Conservation (phyloP, 2,888 invertebrate genomes). For the Bimastos eiseni region DNA sequence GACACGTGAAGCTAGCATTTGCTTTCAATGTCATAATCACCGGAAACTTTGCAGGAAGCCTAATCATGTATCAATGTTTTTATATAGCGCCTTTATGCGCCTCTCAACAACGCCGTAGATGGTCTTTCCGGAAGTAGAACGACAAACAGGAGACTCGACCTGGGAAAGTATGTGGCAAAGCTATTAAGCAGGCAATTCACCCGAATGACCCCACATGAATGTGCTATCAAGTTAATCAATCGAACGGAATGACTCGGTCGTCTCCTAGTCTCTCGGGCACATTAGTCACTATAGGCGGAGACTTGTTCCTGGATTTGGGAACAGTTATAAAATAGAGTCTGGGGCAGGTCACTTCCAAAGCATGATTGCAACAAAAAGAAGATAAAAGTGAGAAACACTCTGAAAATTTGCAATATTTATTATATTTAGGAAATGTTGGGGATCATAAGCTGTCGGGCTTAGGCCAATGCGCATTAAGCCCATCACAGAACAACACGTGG, state of each 20-base stretch:
- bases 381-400: no score
- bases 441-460: no score
- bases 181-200: not conserved
- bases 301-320: no score
- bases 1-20: not conserved
- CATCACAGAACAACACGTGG: no score
- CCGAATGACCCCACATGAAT: not conserved
- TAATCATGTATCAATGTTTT: not conserved
- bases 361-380: no score
- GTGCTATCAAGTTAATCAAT: not conserved
- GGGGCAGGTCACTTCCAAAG: no score
- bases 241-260: not conserved
- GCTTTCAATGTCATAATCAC: not conserved
- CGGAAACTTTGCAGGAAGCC: not conserved
- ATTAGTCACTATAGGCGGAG: no score
- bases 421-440: no score
- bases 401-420: no score
- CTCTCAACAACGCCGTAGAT: not conserved
- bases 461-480: no score
- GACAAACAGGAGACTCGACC: not conserved
- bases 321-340: no score
- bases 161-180: not conserved
- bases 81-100: not conserved
- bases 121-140: not conserved
- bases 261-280: not conserved